Base-by-base conservation (phyloP, 2,113 vertebrate genomes). In the Apteryx owenii region DNA sequence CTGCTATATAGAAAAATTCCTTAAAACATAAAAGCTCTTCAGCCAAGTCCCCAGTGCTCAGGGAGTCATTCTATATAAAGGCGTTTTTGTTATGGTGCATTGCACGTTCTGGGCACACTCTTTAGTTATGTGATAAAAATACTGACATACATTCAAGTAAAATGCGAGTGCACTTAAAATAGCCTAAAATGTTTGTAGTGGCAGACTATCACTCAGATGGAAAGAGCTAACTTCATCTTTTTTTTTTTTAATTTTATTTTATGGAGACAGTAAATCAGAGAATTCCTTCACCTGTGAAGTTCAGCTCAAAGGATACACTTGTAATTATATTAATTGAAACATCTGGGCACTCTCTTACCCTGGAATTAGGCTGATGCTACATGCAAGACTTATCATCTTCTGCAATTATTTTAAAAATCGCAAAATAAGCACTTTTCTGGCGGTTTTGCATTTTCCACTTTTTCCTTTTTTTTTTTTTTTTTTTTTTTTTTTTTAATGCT, bases 11-110 rank as follows among this genome's bases (percentile, higher is more conserved):
- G 38, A 80, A 91, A 94, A 89, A 53, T 80, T 89, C 36, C 54
- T 85, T 85, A 82, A 93, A 92, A 91, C 36, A 65, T 75, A 48
- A 88, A 95, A 80, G 71, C 79, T 87, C 71, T 91, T 88, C 81
- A 82, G 38, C 42, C 70, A 62, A 85, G 71, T 65, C 48, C 68
- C 16, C 58, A 33, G 0, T 38, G 75, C 61, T 92, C n/a, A 21
- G 81, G 33, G 48, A 76, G n/a, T 38, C 84, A 22, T 26, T 82
- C 58, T 76, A 28, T 9, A 9, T 13, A 19, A 4, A 17, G 56
- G 31, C 29, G 3, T 15, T 65, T 85, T 85, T 80, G n/a, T 62
- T 58, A 36, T 0, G 53, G 17, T 16, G 29, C 3, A 1, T 48
- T 76, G 90, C 68, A 81, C 12, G 31, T 40, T 88, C 68, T 65